Conservation (phyloP, 2,888 invertebrate genomes). For the Lasius fuliginosus region DNA sequence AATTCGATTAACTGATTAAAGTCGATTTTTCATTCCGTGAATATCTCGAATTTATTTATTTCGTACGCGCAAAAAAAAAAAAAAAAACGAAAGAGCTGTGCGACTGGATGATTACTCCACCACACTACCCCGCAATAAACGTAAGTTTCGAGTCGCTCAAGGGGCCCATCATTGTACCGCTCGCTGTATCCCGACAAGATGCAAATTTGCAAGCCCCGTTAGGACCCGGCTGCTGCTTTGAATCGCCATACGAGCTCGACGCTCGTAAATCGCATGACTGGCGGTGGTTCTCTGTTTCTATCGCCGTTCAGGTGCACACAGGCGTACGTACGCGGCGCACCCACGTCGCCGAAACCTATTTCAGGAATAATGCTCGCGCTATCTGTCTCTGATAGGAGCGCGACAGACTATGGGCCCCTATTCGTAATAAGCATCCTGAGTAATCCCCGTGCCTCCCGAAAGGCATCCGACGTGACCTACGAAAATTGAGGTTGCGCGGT, state of each 20-base stretch:
- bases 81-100: slow-evolving; percentile 6
- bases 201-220: slow-evolving; percentile 56
- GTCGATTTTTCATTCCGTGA: slow-evolving; percentile 13
- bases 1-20: not conserved
- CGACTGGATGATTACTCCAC: not conserved
- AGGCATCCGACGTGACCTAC: slow-evolving; percentile 72
- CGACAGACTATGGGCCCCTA: slow-evolving; percentile 65
- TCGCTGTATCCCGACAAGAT: slow-evolving; percentile 50
- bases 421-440: slow-evolving; percentile 71
- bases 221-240: slow-evolving; percentile 49
- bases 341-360: slow-evolving; percentile 66
- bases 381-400: slow-evolving; percentile 67
- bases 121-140: slow-evolving; percentile 24
- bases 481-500: slow-evolving; percentile 76
- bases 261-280: slow-evolving; percentile 51
- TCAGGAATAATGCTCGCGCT: slow-evolving; percentile 67
- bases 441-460: slow-evolving; percentile 73
- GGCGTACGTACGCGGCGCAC: not conserved
- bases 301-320: slow-evolving; percentile 45
- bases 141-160: slow-evolving; percentile 42
- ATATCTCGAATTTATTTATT: not conserved
- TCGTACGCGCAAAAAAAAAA: not conserved
- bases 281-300: slow-evolving; percentile 42
- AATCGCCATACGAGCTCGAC: slow-evolving; percentile 46
- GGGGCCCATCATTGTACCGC: slow-evolving; percentile 44